These are phyloP conservation scores for Ovis canadensis DNA, from an alignment of 2,113 vertebrate genomes.

Conservation along the genomic window DNA sequence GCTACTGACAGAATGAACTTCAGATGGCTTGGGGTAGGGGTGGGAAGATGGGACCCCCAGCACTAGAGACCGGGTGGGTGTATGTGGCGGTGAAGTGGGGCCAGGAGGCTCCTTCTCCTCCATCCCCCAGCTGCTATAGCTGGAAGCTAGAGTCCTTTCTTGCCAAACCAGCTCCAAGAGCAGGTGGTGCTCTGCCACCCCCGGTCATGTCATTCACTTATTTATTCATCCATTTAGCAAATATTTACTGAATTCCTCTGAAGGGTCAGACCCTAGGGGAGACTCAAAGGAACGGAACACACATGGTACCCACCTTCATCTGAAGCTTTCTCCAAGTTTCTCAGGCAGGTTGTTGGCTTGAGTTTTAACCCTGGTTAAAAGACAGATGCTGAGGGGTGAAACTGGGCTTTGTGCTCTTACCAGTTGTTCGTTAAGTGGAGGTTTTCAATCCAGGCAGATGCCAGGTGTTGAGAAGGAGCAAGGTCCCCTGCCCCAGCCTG, in stretches of 20 bases:
- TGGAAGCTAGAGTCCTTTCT: background rate
- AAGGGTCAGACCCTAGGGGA: background rate
- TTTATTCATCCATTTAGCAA: constrained; percentile 9
- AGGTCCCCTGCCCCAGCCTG: no score
- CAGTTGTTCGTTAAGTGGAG: background rate
- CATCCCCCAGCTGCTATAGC: background rate
- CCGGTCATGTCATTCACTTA: background rate
- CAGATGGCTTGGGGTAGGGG: background rate
- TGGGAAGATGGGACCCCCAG: background rate
- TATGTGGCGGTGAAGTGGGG: background rate
- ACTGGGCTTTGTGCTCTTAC: background rate
- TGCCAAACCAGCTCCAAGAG: background rate
- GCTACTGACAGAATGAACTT: background rate
- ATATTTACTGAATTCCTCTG: background rate
- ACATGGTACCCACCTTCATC: background rate
- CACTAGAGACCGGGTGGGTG: background rate
- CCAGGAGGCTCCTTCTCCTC: background rate
- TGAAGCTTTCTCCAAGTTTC: background rate
- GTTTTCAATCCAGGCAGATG: background rate
- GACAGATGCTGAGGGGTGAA: background rate
- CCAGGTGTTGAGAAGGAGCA: background rate
- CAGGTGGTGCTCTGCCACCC: background rate
- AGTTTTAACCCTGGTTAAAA: background rate
- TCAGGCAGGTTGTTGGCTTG: background rate
- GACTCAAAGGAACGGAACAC: background rate